Percentiles rank a stretch among this genome's conserved stretches.
Conservation (phyloP, 2,113 vertebrate genomes). For the Arothron firmamentum region DNA sequence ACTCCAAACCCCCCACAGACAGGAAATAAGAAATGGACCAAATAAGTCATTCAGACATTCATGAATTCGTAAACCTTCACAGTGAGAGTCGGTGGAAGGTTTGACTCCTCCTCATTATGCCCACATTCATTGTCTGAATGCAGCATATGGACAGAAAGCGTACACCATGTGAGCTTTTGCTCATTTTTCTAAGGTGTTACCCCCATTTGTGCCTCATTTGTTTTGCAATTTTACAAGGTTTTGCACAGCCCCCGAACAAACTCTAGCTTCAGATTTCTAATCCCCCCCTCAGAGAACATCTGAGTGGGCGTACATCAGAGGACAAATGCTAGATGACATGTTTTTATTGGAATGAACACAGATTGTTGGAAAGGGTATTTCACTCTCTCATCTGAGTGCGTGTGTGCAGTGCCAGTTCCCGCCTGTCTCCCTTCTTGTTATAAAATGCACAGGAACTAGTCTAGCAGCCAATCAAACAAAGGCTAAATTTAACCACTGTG, state of each 20-base stretch:
- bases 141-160: not conserved
- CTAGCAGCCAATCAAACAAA: too few species aligned
- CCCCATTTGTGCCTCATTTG: not conserved
- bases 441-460: too few species aligned
- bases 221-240: not conserved
- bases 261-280: not conserved
- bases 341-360: too few species aligned
- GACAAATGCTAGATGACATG: conserved; percentile 14
- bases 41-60: too few species aligned
- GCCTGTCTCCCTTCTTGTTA: too few species aligned
- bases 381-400: too few species aligned
- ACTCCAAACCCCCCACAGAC: not conserved
- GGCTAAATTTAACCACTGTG: too few species aligned
- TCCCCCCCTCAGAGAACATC: not conserved
- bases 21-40: too few species aligned
- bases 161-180: not conserved
- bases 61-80: too few species aligned
- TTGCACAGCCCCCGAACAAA: not conserved
- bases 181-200: not conserved
- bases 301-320: not conserved
- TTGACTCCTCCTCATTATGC: not conserved
- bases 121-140: not conserved
- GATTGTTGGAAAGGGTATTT: too few species aligned
- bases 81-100: not conserved
- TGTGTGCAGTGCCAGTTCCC: too few species aligned